These are phyloP conservation scores for Aphis craccivora DNA, from an alignment of 1,140 invertebrate species.

Conservation along the genomic window DNA sequence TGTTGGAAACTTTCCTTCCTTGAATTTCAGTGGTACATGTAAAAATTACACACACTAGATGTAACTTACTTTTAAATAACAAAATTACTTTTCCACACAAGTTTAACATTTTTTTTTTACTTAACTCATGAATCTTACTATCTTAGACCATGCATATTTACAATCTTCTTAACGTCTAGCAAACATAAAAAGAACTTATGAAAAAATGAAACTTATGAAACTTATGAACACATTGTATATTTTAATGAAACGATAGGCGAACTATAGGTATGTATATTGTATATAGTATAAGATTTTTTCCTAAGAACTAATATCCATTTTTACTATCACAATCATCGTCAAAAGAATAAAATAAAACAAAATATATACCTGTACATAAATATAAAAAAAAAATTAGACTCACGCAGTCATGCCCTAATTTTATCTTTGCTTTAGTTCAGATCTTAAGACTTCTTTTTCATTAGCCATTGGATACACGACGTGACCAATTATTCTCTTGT, in stretches of 20 bases:
- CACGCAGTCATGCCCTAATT: not conserved
- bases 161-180: not conserved
- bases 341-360: not conserved
- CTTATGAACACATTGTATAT: not conserved
- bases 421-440: not conserved
- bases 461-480: not conserved
- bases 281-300: not conserved
- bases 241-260: not conserved
- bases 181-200: not conserved
- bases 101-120: not conserved
- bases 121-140: not conserved
- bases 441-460: not conserved
- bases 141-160: not conserved
- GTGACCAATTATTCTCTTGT: not conserved
- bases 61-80: not conserved
- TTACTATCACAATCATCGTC: not conserved
- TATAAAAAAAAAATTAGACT: not conserved
- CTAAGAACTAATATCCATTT: not conserved
- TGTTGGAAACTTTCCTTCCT: too few species aligned
- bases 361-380: not conserved
- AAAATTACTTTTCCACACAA: not conserved
- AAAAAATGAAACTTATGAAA: too few species aligned
- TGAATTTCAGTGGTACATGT: too few species aligned
- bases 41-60: too few species aligned
- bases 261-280: not conserved